phyloP scores from a whole-genome alignment of 1,140 invertebrate species.

The Watersipora subatra region DNA sequence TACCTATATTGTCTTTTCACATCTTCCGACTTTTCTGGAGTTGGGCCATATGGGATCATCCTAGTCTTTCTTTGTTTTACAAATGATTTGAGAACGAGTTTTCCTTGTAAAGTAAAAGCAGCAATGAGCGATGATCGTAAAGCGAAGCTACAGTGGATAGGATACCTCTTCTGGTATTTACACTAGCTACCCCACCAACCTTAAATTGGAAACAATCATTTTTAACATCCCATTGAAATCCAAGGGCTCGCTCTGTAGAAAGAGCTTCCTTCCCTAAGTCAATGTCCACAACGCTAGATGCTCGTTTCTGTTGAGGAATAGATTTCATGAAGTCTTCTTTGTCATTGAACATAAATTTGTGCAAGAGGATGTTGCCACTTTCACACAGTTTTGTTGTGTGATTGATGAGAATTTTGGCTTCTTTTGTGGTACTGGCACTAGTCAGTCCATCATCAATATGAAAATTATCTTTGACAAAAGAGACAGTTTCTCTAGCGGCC shows the following conservation, averaged over 20 bases:
- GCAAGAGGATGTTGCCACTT: neutral
- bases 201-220: neutral
- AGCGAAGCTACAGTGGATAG: neutral
- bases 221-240: neutral
- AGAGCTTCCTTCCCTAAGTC: neutral
- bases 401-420: neutral
- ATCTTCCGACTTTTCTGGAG: neutral
- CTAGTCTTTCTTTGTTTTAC: neutral
- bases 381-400: neutral
- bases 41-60: neutral
- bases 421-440: neutral
- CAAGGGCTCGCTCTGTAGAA: neutral
- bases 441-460: slow-evolving; percentile 9
- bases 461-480: slow-evolving; percentile 5
- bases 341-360: neutral
- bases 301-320: neutral
- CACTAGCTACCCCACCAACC: neutral
- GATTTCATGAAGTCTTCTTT: neutral
- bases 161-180: neutral
- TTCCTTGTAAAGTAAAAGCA: neutral
- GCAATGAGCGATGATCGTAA: neutral
- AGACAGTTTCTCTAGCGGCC: neutral
- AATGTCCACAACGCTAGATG: neutral
- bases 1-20: neutral
- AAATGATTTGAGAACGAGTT: slow-evolving; percentile 3